phyloP scores from a whole-genome alignment of 2,797 vertebrate genomes.

The Bovichtus diacanthus region DNA sequence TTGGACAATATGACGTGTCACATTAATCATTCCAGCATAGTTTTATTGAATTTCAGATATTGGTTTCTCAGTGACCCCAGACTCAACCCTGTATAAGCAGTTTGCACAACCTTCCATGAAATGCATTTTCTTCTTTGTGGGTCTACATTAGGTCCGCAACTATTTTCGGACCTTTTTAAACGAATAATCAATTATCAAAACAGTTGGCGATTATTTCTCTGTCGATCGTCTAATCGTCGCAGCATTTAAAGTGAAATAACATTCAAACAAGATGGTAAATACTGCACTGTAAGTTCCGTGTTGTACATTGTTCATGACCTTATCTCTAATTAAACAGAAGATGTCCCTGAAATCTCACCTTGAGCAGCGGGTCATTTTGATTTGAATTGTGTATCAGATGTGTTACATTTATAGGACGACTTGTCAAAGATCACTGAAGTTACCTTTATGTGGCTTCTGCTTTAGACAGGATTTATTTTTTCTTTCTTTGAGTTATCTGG shows the following conservation, averaged over 20 bases:
- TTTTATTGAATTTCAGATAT: not conserved
- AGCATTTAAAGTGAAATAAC: no score
- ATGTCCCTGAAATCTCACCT: not conserved
- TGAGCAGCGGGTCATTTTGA: not conserved
- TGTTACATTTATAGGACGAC: conserved; percentile 4
- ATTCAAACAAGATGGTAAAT: not conserved
- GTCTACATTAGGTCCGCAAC: no score
- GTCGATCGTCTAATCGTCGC: no score
- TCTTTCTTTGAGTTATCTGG: conserved; percentile 43
- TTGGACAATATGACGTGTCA: not conserved
- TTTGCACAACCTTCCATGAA: not conserved
- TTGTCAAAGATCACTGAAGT: conserved; percentile 16
- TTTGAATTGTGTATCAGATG: not conserved
- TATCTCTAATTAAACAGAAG: conserved; percentile 16
- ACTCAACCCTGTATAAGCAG: not conserved
- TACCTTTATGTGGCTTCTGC: conserved; percentile 14
- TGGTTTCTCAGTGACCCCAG: not conserved
- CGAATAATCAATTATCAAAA: no score
- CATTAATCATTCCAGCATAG: not conserved
- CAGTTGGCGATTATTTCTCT: no score
- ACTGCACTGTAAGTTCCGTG: not conserved
- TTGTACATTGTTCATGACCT: no score
- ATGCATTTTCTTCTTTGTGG: not conserved
- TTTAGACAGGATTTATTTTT: conserved; percentile 26
- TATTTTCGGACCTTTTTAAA: no score